phyloP scores from a whole-genome alignment of 2,888 invertebrate species.

The Heliconius ethilla region DNA sequence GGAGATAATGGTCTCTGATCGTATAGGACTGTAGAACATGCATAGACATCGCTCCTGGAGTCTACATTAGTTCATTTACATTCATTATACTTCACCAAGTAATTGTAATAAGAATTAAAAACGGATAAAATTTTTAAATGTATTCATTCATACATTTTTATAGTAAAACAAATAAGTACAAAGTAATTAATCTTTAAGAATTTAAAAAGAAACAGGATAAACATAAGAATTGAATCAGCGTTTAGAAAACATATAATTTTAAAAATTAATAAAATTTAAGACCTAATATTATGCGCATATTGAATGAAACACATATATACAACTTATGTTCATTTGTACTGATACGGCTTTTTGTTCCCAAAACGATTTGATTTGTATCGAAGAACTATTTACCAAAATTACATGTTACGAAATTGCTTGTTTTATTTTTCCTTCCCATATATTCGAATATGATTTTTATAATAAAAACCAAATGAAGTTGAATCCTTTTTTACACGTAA shows the following conservation, averaged over 20 bases:
- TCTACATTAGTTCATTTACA: not conserved
- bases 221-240: not conserved
- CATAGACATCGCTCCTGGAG: not conserved
- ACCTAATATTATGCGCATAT: constrained; percentile 41
- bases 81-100: not conserved
- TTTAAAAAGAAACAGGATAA: not conserved
- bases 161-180: not conserved
- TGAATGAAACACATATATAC: constrained; percentile 30
- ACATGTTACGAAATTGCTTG: constrained; percentile 73
- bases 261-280: constrained; percentile 34
- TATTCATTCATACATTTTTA: too few species aligned
- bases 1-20: not conserved
- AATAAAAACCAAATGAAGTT: constrained; percentile 51
- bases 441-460: constrained; percentile 72
- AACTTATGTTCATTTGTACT: constrained; percentile 41
- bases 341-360: constrained; percentile 62
- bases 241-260: constrained; percentile 17
- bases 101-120: not conserved
- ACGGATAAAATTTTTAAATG: too few species aligned
- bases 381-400: constrained; percentile 79
- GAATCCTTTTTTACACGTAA: constrained; percentile 26
- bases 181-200: not conserved
- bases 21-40: not conserved
- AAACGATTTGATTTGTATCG: constrained; percentile 76
- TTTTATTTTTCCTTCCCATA: constrained; percentile 75